Percentiles rank a stretch among this genome's conserved stretches.
These are phyloP conservation scores for Alces alces DNA, from an alignment of 2,113 vertebrate species.

Conservation along the genomic window DNA sequence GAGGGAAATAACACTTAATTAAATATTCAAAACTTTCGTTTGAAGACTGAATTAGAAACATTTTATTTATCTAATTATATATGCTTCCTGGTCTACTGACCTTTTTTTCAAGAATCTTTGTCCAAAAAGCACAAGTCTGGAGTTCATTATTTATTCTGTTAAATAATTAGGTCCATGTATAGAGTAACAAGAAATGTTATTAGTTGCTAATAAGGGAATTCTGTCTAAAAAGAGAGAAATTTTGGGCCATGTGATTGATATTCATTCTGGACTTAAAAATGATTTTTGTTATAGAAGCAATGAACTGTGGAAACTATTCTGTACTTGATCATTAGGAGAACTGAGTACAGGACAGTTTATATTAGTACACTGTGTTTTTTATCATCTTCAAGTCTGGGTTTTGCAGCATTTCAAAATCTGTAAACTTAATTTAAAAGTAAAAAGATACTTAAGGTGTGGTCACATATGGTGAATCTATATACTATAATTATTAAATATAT, in stretches of 20 bases:
- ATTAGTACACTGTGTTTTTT: background rate
- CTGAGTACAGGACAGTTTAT: background rate
- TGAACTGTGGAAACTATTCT: background rate
- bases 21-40: background rate
- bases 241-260: background rate
- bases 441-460: background rate
- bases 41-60: constrained; percentile 14
- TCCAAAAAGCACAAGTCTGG: background rate
- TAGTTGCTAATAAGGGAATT: background rate
- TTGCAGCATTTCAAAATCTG: background rate
- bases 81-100: background rate
- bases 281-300: background rate
- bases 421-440: constrained; percentile 27
- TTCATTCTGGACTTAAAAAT: background rate
- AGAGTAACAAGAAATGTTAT: background rate
- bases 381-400: constrained; percentile 10
- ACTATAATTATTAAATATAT: background rate
- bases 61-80: background rate
- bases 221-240: background rate
- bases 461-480: background rate
- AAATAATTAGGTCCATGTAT: background rate
- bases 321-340: background rate
- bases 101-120: background rate
- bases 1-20: background rate
- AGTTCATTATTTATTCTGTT: background rate